Percentiles rank a stretch among this genome's conserved stretches.
Conservation (phyloP, 2,113 vertebrate species). For the Plectropomus leopardus region DNA sequence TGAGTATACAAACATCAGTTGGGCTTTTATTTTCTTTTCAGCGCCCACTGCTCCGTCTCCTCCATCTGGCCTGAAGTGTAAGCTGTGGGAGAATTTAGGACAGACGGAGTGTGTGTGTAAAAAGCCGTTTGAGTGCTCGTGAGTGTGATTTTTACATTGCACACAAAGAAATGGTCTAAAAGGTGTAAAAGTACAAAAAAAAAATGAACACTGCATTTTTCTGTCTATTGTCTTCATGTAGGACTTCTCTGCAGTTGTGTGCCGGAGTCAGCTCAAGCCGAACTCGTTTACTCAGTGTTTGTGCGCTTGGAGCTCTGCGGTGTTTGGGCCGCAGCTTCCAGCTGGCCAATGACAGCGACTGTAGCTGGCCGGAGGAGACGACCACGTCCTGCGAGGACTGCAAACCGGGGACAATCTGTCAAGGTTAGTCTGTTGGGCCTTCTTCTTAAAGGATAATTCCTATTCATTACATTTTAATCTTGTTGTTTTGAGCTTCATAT, state of each 20-base stretch:
- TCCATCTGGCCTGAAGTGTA: conserved; percentile 80
- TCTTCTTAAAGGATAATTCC: neutral
- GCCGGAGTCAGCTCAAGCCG: conserved; percentile 78
- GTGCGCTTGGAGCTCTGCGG: conserved; percentile 88
- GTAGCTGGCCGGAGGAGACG: conserved; percentile 71
- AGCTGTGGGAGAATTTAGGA: conserved; percentile 89
- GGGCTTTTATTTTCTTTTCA: conserved; percentile 30
- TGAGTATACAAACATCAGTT: neutral
- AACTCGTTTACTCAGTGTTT: conserved; percentile 82
- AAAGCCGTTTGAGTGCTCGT: conserved; percentile 92
- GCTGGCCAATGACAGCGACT: conserved; percentile 77
- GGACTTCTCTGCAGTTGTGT: conserved; percentile 88
- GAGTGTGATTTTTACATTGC: conserved; percentile 67
- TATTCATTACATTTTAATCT: neutral
- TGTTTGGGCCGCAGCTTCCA: conserved; percentile 87
- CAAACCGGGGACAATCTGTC: conserved; percentile 86
- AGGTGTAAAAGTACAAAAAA: neutral
- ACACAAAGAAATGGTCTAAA: neutral
- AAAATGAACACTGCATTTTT: neutral
- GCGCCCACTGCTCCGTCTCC: conserved; percentile 53
- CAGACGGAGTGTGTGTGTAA: conserved; percentile 89
- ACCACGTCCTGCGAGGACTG: conserved; percentile 83
- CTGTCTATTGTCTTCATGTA: conserved; percentile 59
- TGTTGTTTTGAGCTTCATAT: too few relatives aligned
- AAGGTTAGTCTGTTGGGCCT: conserved; percentile 77